phyloP scores from a whole-genome alignment of 2,797 vertebrate genomes.

The Meda fulgida region DNA sequence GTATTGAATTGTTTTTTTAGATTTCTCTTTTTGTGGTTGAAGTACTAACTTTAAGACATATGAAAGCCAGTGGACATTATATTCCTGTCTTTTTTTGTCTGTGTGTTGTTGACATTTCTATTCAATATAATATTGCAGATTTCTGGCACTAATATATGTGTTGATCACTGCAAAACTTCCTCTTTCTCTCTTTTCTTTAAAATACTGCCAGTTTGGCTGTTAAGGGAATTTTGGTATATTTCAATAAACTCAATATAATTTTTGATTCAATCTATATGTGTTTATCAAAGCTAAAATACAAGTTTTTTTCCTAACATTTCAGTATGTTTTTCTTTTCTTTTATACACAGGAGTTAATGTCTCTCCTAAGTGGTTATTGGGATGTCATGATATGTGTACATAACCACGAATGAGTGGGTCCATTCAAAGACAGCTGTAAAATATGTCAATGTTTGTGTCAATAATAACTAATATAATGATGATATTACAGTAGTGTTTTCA shows the following conservation, averaged over 20 bases:
- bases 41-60: conserved; percentile 52
- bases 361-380: conserved; percentile 57
- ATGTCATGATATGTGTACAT: conserved; percentile 64
- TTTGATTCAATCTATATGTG: background rate
- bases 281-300: conserved; percentile 20
- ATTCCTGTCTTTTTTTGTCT: conserved; percentile 29
- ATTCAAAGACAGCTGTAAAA: conserved; percentile 64
- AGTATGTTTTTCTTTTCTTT: conserved; percentile 47
- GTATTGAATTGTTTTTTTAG: conserved; percentile 38
- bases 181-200: background rate
- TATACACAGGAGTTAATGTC: conserved; percentile 52
- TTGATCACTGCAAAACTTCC: conserved; percentile 17
- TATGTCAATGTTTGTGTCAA: conserved; percentile 64
- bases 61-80: conserved; percentile 53
- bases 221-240: conserved; percentile 21
- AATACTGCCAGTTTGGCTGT: conserved; percentile 17
- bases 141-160: conserved; percentile 25
- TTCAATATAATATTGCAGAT: conserved; percentile 26
- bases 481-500: conserved; percentile 67
- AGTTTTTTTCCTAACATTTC: conserved; percentile 14
- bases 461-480: conserved; percentile 61
- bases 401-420: conserved; percentile 64
- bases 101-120: conserved; percentile 17
- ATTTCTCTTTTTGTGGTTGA: conserved; percentile 38
- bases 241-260: background rate